Percentiles rank a stretch among this genome's conserved stretches.
Evolutionary conservation across 1,140 invertebrate species (phyloP).

Genomic region (Thaumetopoea pityocampa): DNA sequence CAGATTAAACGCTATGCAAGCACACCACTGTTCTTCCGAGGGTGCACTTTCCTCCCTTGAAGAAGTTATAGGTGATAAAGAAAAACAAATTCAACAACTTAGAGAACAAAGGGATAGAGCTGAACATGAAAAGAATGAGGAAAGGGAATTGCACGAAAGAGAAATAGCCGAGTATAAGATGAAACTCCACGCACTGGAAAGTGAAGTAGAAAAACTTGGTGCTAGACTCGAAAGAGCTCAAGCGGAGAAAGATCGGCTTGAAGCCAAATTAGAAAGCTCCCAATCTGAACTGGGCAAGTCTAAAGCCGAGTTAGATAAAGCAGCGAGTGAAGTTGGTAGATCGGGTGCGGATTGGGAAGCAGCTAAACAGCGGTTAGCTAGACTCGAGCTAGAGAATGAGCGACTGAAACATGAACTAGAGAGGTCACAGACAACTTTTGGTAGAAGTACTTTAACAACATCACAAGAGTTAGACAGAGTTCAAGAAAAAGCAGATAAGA

Average conservation of each 20-base stretch:
- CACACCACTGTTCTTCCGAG: constrained; percentile 93
- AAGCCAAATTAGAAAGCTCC: constrained; percentile 93
- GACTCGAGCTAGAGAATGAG: constrained; percentile 93
- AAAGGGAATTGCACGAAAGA: constrained; percentile 94
- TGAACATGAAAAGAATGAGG: constrained; percentile 97
- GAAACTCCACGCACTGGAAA: constrained; percentile 93
- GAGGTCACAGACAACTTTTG: constrained; percentile 87
- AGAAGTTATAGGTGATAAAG: constrained; percentile 97
- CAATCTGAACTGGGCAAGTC: constrained; percentile 95
- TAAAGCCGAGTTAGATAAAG: constrained; percentile 94
- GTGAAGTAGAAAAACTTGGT: constrained; percentile 93
- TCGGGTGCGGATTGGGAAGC: constrained; percentile 93
- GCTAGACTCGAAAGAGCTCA: constrained; percentile 90
- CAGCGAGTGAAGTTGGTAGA: constrained; percentile 90
- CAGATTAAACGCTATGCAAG: constrained; percentile 92
- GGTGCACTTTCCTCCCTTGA: constrained; percentile 94
- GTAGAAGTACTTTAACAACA: constrained; percentile 83
- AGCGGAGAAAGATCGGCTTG: constrained; percentile 92
- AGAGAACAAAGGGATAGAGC: constrained; percentile 94
- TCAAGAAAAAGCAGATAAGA: constrained; percentile 92
- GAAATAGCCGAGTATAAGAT: constrained; percentile 97
- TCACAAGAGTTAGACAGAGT: constrained; percentile 88
- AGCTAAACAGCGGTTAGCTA: constrained; percentile 88
- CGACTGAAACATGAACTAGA: constrained; percentile 90
- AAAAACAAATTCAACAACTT: constrained; percentile 93